A percentile compares a stretch with the other conserved stretches of the same genome.
Evolutionary conservation across 1,140 invertebrate species (phyloP).

Genomic region (Phortica variegata): DNA sequence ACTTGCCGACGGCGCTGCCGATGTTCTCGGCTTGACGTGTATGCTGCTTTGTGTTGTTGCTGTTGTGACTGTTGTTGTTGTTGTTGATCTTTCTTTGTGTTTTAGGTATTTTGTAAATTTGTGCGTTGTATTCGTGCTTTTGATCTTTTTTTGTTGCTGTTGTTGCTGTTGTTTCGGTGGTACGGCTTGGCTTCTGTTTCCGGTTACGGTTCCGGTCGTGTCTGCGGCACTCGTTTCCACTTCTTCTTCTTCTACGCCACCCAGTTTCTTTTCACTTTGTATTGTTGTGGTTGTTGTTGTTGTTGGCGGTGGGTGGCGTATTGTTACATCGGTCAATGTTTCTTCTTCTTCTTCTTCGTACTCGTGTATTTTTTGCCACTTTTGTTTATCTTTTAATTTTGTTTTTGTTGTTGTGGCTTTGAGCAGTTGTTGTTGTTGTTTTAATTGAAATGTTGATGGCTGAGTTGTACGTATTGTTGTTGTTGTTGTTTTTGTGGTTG

Average conservation of each 20-base stretch:
- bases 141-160: slow-evolving; percentile 4
- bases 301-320: slow-evolving; percentile 36
- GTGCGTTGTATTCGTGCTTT: too few species aligned
- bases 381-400: slow-evolving; percentile 34
- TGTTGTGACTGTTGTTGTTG: slow-evolving; percentile 7
- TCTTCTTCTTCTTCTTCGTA: slow-evolving; percentile 1
- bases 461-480: slow-evolving; percentile 13
- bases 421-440: slow-evolving; percentile 38
- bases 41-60: slow-evolving; percentile 13
- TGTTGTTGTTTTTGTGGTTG: slow-evolving; percentile 6
- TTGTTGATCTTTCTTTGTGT: too few species aligned
- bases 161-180: slow-evolving; percentile 6
- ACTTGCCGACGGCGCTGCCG: slow-evolving; percentile 3
- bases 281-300: slow-evolving; percentile 38
- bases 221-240: slow-evolving; percentile 50
- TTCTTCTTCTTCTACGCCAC: slow-evolving; percentile 52
- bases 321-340: slow-evolving; percentile 6
- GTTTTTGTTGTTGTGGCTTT: slow-evolving; percentile 38
- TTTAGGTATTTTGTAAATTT: too few species aligned
- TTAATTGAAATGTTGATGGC: slow-evolving; percentile 25
- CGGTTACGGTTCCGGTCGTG: too few species aligned
- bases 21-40: slow-evolving; percentile 26
- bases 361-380: background rate
- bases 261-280: too few species aligned
- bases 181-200: slow-evolving; percentile 15